Conservation (phyloP, 2,888 invertebrate genomes). For the Cephus pygmeus region DNA sequence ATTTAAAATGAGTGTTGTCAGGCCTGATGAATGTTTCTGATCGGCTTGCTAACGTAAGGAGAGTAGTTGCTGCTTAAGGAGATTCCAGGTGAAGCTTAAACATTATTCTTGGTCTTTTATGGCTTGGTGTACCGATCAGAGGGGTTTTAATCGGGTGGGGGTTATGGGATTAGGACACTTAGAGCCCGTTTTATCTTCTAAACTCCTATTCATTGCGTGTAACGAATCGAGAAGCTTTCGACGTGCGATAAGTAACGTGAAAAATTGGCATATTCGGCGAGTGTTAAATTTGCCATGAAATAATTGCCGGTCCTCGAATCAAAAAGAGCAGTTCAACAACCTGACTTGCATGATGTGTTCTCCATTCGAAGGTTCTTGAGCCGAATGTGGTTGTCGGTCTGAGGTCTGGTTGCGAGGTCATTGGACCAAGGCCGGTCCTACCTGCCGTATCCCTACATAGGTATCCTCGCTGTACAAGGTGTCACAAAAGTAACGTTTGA, state of each 20-base stretch:
- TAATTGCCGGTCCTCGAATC: conserved; percentile 30
- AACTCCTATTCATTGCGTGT: background rate
- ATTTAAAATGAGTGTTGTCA: background rate
- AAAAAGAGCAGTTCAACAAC: conserved; percentile 30
- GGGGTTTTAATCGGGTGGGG: background rate
- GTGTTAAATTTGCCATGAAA: conserved; percentile 7
- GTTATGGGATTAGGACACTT: background rate
- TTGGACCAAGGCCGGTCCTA: conserved; percentile 58
- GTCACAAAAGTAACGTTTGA: background rate
- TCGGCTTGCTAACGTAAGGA: background rate
- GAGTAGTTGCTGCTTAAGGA: background rate
- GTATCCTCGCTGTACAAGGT: background rate
- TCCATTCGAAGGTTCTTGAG: conserved; percentile 18
- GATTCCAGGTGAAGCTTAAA: background rate
- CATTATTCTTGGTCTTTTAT: background rate
- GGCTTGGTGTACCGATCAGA: background rate
- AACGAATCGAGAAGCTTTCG: background rate
- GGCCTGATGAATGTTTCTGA: background rate
- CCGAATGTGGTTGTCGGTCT: conserved; percentile 22
- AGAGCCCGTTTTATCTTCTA: background rate
- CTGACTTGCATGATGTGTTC: conserved; percentile 20
- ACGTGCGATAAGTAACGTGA: background rate
- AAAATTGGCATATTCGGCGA: background rate
- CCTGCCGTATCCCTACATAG: conserved; percentile 35
- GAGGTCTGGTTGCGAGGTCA: conserved; percentile 45